Conservation (phyloP, 2,888 invertebrate genomes). For the Salticus scenicus region DNA sequence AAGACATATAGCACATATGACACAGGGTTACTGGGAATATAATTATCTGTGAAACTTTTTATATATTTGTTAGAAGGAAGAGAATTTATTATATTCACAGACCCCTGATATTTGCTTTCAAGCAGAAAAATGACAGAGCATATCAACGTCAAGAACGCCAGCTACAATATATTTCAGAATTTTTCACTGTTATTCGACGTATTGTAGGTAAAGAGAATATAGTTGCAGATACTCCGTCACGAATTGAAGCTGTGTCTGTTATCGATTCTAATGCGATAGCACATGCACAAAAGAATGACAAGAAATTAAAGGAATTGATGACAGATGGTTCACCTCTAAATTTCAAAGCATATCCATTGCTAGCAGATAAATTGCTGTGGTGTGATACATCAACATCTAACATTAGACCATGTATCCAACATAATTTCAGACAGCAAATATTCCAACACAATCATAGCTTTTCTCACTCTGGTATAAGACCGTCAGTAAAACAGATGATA, state of each 20-base stretch:
- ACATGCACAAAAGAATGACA: background rate
- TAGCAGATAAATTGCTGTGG: conserved; percentile 1
- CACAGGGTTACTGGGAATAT: background rate
- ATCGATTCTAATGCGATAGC: conserved; percentile 23
- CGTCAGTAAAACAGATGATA: conserved; percentile 18
- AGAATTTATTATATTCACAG: background rate
- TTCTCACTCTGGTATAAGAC: background rate
- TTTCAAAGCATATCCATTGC: background rate
- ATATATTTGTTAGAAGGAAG: conserved; percentile 34
- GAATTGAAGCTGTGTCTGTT: no score
- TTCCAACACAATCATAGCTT: conserved; percentile 3
- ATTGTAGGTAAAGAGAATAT: conserved; percentile 72
- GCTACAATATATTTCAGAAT: conserved; percentile 73
- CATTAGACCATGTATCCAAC: conserved; percentile 10
- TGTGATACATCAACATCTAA: conserved; percentile 28
- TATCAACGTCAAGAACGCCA: conserved; percentile 75
- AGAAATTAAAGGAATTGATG: no score
- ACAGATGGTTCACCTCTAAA: no score
- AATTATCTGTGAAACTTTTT: conserved; percentile 26
- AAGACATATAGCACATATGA: conserved; percentile 19
- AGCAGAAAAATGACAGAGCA: conserved; percentile 1
- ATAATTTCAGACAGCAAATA: background rate
- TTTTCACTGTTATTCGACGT: conserved; percentile 74
- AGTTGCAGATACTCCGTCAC: no score
- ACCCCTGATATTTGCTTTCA: background rate